Base-by-base conservation (phyloP, 2,888 invertebrate species). In the Lutraria lutraria region DNA sequence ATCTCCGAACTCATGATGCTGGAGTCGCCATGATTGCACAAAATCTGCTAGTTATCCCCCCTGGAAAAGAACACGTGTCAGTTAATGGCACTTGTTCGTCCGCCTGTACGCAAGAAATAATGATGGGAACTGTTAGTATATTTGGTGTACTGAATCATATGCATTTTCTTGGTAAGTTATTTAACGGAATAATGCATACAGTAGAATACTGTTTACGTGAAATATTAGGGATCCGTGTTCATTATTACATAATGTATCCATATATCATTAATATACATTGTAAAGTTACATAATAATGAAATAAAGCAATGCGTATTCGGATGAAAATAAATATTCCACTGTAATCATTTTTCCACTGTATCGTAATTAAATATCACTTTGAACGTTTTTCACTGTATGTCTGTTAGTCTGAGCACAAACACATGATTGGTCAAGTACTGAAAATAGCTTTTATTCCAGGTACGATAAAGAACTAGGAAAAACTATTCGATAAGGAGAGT, bases 101-200 rank as follows among this genome's bases (percentile, higher is more conserved):
- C 19, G 31, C 79, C 2, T 91, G 91, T 79, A 89, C 88, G 34
- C 79, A 34, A n/a, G 19, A 83, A 34, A n/a, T 89, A 0, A 83
- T 94, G 76, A 89, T 34, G 13, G 87, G 87, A 21, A 83, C 92
- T 0, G 84, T 93, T 25, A 81, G 90, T 52, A 60, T 94, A 0
- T 88, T 90, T 29, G 81, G 84, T 8, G 94, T 90, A 13, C 15
- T 91, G 8, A 94, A 94, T 76, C 94, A 95, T 83, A 95, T 95
- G 95, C 95, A 95, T 83, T 94, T 92, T 72, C 34, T 94, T 43
- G 94, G 94, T 94, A 90, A 34, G 60, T 79, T 34, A 52, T 60
- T 63, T 19, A 16, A 34, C 34, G 56, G 2, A 16, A 2, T 8
- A 25, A 25, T n/a, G 8, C 6, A 3, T 25, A 25, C 25, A 10